These are phyloP conservation scores for Strix uralensis DNA, from an alignment of 2,113 vertebrate species.

Conservation along the genomic window DNA sequence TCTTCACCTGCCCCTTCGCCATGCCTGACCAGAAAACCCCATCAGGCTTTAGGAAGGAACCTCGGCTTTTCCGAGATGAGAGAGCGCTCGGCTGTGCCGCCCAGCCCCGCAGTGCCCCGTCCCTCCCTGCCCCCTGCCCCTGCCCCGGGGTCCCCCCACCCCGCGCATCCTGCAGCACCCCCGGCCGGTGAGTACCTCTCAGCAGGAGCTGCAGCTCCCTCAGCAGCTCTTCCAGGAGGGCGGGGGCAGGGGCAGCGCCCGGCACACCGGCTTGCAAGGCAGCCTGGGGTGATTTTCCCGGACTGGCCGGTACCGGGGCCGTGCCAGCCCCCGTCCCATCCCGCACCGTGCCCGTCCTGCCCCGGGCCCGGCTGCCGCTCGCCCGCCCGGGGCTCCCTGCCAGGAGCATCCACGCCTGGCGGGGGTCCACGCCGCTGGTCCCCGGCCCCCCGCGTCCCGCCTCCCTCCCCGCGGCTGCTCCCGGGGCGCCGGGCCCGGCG, in stretches of 20 bases:
- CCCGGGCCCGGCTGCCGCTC: neutral
- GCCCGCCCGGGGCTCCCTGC: neutral
- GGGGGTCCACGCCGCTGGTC: neutral
- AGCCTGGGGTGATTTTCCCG: accelerated
- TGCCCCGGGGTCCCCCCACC: neutral
- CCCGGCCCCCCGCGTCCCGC: neutral
- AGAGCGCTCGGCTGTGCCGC: accelerated
- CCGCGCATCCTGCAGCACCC: neutral
- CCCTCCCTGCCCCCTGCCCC: neutral
- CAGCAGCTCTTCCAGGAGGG: conserved; percentile 14
- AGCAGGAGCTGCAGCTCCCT: conserved; percentile 61
- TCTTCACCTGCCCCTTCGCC: neutral
- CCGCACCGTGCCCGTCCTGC: neutral
- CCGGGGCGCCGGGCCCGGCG: too few species aligned
- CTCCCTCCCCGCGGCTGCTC: neutral
- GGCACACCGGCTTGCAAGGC: neutral
- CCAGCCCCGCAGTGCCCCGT: accelerated
- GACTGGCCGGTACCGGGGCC: neutral
- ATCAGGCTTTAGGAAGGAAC: neutral
- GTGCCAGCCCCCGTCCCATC: neutral
- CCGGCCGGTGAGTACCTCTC: conserved; percentile 37
- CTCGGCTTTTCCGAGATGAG: neutral
- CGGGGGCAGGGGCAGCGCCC: neutral
- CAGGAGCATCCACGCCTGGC: conserved; percentile 66
- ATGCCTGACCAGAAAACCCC: neutral